Conservation (phyloP, 2,888 invertebrate genomes). For the Acanthosoma haemorrhoidale region DNA sequence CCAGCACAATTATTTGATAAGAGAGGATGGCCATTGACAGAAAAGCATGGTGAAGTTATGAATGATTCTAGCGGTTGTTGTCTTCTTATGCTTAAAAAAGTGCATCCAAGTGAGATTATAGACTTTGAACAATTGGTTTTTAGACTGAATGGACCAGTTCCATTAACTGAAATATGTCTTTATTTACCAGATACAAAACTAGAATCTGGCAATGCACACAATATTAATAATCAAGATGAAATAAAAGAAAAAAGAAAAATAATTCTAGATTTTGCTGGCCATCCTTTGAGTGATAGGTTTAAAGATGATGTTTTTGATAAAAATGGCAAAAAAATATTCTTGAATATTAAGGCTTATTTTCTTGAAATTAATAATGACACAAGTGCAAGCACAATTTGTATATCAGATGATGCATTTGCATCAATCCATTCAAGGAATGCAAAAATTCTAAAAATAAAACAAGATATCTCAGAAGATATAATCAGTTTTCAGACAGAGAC, state of each 20-base stretch:
- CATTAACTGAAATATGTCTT: background rate
- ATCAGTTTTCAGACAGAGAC: conserved; percentile 12
- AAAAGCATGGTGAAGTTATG: conserved; percentile 12
- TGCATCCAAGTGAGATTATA: background rate
- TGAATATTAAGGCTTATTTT: background rate
- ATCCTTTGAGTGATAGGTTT: background rate
- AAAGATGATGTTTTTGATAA: background rate
- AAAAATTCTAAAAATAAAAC: background rate
- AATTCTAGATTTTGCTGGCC: background rate
- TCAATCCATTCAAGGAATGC: background rate
- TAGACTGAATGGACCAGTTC: background rate
- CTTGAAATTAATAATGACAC: background rate
- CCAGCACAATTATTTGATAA: conserved; percentile 33
- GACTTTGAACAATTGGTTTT: background rate
- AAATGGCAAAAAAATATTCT: background rate
- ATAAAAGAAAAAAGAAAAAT: background rate
- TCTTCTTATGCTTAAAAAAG: conserved; percentile 9
- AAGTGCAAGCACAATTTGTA: background rate
- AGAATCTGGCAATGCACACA: background rate
- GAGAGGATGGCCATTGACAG: conserved; percentile 32
- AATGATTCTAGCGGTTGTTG: background rate
- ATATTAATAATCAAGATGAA: background rate
- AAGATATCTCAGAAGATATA: background rate
- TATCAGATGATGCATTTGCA: background rate
- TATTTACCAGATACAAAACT: background rate